Conservation (phyloP, 1,140 invertebrate species). For the Paraescarpia echinospica region DNA sequence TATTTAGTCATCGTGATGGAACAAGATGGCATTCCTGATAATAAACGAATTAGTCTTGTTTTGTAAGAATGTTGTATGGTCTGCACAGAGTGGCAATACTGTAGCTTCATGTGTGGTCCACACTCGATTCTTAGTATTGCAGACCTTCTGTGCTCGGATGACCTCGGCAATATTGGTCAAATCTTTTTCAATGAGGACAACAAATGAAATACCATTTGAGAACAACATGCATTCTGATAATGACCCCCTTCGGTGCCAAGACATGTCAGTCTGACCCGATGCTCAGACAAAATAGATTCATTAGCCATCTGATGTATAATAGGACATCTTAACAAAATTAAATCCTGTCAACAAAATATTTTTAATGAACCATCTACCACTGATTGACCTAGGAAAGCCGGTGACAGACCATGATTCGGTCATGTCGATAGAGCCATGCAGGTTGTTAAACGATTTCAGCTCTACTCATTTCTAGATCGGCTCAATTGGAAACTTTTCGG, state of each 20-base stretch:
- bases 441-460: too few species aligned
- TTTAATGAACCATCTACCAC: background rate
- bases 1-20: too few species aligned
- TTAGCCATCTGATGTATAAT: too few species aligned
- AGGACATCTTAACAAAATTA: background rate
- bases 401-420: background rate
- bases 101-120: too few species aligned
- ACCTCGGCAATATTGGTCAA: background rate
- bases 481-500: too few species aligned
- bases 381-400: background rate
- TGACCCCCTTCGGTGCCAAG: background rate
- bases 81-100: too few species aligned
- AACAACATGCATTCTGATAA: background rate
- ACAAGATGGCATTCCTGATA: too few species aligned
- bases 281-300: background rate
- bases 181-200: background rate
- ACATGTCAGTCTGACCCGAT: background rate
- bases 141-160: background rate
- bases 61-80: too few species aligned
- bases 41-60: too few species aligned
- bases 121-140: background rate
- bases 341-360: background rate
- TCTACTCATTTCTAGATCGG: too few species aligned
- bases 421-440: background rate
- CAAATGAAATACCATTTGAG: background rate